Base-by-base conservation (phyloP, 2,113 vertebrate genomes). In the Nothobranchius kuhntae region DNA sequence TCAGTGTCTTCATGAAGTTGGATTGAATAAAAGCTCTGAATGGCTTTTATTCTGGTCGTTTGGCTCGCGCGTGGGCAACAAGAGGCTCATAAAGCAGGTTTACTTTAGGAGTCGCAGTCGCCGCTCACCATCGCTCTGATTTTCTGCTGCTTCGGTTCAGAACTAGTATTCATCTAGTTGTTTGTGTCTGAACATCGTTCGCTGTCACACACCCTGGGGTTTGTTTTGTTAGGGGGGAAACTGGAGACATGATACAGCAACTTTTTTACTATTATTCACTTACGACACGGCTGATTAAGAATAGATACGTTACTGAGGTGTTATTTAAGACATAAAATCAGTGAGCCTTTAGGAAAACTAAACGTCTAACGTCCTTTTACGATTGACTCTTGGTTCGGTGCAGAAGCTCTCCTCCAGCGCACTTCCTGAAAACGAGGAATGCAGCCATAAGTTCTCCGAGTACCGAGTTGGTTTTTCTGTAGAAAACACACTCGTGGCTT, bases 1-100 rank as follows among this genome's bases (percentile, higher is more conserved):
- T 56, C 62, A 73, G 30, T 40, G 21, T 76, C 58, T 82, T 81
- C 68, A 65, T 84, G 63, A 82, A 73, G 40, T 77, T 44, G 26
- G 46, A 52, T 67, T 75, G 71, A 80, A 84, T 75, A 66, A 80
- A 78, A 71, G 55, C n/a, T 0, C 59, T 71, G 60, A 80, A 84
- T 65, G 65, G 61, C 75, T 69, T 62, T 67, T 72, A 77, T 70
- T 63, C 65, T 35, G 38, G 14, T 45, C 24, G 36, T 36, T 55
- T 42, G 38, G n/a, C n/a, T 10, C 17, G 10, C 17, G 21, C 2
- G 5, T n/a, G 17, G 65, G 53, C 15, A 51, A 24, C 36, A 40
- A 10, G 15, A 12, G 21, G 24, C 66, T 47, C 15, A 30, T 65
- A 65, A 83, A 73, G 50, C 42, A 30, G 11, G 17, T 53, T 26